Conservation (phyloP, 1,140 invertebrate species). For the Anadara kagoshimensis region DNA sequence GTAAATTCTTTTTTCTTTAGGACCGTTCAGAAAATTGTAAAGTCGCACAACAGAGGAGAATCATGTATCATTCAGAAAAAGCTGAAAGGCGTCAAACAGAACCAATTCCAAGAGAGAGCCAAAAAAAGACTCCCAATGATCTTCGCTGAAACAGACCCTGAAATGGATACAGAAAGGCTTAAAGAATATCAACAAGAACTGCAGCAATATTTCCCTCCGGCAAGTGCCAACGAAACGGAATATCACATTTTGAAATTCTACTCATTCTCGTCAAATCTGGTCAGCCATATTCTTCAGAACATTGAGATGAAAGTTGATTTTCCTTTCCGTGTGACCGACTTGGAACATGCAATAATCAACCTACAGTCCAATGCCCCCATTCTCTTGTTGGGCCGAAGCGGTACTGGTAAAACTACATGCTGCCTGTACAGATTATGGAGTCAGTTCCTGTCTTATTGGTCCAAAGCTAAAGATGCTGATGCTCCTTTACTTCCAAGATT, state of each 20-base stretch:
- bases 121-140: conserved; percentile 46
- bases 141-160: conserved; percentile 50
- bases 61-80: conserved; percentile 62
- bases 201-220: conserved; percentile 59
- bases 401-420: conserved; percentile 70
- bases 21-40: conserved; percentile 55
- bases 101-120: conserved; percentile 20
- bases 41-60: conserved; percentile 62
- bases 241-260: conserved; percentile 72
- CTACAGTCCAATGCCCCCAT: conserved; percentile 58
- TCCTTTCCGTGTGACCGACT: conserved; percentile 68
- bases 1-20: no score
- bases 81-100: conserved; percentile 51
- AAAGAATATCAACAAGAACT: conserved; percentile 31
- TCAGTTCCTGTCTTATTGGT: conserved; percentile 64
- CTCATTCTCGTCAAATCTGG: conserved; percentile 62
- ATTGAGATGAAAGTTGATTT: conserved; percentile 66
- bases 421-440: conserved; percentile 69
- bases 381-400: conserved; percentile 66
- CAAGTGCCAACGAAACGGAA: conserved; percentile 66
- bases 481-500: conserved; percentile 49
- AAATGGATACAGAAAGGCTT: conserved; percentile 26
- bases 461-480: conserved; percentile 49
- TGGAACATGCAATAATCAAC: conserved; percentile 68
- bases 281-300: conserved; percentile 57